These are phyloP conservation scores for Copidosoma aretas DNA, from an alignment of 2,888 invertebrate species.

Conservation along the genomic window DNA sequence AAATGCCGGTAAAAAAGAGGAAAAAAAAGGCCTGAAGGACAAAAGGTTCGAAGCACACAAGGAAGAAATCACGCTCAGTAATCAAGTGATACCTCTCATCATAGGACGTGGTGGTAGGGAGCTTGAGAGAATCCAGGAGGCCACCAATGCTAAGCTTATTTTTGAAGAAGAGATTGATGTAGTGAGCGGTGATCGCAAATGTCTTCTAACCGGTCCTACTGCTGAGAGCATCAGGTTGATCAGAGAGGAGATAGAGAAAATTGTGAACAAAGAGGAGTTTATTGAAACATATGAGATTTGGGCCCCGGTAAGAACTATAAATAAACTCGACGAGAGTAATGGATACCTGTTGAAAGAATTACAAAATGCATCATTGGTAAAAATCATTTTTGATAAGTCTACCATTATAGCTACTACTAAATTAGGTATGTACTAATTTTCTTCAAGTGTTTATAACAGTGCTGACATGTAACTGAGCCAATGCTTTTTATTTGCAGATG, in stretches of 20 bases:
- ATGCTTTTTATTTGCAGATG: slow-evolving; percentile 45
- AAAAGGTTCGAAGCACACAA: slow-evolving; percentile 60
- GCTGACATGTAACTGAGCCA: no score
- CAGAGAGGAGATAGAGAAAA: slow-evolving; percentile 73
- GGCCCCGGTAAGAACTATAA: slow-evolving; percentile 73
- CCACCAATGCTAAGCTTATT: slow-evolving; percentile 71
- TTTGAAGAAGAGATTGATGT: slow-evolving; percentile 63
- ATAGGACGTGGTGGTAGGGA: slow-evolving; percentile 80
- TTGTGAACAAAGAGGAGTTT: slow-evolving; percentile 73
- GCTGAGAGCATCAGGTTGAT: slow-evolving; percentile 74
- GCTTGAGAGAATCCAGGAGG: slow-evolving; percentile 77
- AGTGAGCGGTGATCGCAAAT: slow-evolving; percentile 69
- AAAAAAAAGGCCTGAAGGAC: slow-evolving; percentile 44
- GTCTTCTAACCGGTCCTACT: slow-evolving; percentile 73
- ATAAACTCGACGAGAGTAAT: slow-evolving; percentile 77
- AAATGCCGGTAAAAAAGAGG: slow-evolving; percentile 49
- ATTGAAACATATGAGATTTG: slow-evolving; percentile 72
- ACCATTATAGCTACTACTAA: slow-evolving; percentile 19
- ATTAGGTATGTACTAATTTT: slow-evolving; percentile 9
- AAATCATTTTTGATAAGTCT: slow-evolving; percentile 68
- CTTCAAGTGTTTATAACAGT: background rate
- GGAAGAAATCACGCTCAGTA: slow-evolving; percentile 69
- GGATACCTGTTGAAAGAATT: slow-evolving; percentile 78
- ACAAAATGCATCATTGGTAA: slow-evolving; percentile 75
- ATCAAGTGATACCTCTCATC: slow-evolving; percentile 70